phyloP scores from a whole-genome alignment of 2,113 vertebrate species.

The Enhydra lutris region DNA sequence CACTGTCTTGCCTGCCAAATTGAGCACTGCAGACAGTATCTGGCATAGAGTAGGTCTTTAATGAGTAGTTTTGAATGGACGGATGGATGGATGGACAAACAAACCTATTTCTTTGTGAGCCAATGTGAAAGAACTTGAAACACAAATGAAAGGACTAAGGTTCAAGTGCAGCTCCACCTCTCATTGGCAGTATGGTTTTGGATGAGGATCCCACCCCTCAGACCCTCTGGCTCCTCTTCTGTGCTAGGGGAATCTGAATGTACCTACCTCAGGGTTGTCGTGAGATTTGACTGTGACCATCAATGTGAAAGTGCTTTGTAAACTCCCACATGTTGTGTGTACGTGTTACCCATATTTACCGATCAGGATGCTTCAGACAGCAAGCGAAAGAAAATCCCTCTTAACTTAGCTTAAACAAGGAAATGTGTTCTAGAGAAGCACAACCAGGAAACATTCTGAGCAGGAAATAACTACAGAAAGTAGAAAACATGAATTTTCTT shows the following conservation, averaged over 20 bases:
- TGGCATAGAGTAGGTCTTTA: neutral
- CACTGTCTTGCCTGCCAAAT: neutral
- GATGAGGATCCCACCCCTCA: neutral
- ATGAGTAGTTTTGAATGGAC: neutral
- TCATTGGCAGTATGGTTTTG: neutral
- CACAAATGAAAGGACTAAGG: neutral
- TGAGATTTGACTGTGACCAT: neutral
- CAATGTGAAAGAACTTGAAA: neutral
- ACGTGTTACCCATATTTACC: neutral
- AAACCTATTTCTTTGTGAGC: neutral
- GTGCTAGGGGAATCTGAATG: neutral
- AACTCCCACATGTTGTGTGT: neutral
- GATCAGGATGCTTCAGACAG: neutral
- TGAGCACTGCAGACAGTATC: neutral
- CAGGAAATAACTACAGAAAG: neutral
- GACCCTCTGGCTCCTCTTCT: neutral
- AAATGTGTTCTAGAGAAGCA: neutral
- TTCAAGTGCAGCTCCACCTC: neutral
- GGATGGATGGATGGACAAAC: neutral
- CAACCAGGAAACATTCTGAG: neutral
- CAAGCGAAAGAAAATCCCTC: neutral
- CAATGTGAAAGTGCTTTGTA: neutral
- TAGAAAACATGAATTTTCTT: constrained; percentile 22
- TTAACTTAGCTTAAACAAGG: neutral
- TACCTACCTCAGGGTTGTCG: neutral